Evolutionary conservation across 2,113 vertebrate genomes (phyloP), one percentile per base, ranked within the genome.

Genomic region (Hydrochoerus hydrochaeris): DNA sequence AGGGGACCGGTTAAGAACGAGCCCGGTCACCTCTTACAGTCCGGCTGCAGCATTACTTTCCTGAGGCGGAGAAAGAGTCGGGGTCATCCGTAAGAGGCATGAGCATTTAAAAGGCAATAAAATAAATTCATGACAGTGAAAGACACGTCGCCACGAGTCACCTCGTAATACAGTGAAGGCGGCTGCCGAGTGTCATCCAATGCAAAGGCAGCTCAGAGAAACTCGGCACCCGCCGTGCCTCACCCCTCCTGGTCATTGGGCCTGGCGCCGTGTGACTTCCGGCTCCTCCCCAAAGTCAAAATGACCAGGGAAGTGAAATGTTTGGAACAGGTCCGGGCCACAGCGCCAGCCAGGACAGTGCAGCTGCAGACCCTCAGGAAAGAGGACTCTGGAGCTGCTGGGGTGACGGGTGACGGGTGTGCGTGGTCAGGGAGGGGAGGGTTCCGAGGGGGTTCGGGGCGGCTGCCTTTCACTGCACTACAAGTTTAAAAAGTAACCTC

Each of bases 341-440:
- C 8, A 2, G 41, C 13, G 41, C 22, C 41, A 75, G 71, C 71
- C 41, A 44, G 71, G 73, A 16, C 41, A 7, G 73, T 2, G 11
- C 11, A 3, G 14, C 41, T 7, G 26, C 13, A 46, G 44, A 46
- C 73, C 10, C n/a, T 6, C 71, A 14, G 13, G 44, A 30, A 7
- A 14, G 41, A 46, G 26, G 26, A 30, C 44, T 26, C 73, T 44
- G 7, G 73, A 77, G 26, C 26, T 28, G 44, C 75, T 4, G 30
- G 41, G 3, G 5, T 1, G 73, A 3, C 13, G 44, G 13, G 44
- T 0, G 7, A 49, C 13, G 44, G 13, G 44, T 0, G 7, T 30
- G 44, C 3, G 41, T 28, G 14, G 9, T 7, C 28, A 16, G 17
- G 4, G 44, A 32, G 44, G 44, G 14, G 28, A 46, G 1, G 3